Evolutionary conservation across 2,113 vertebrate species (phyloP).

Genomic region (Merops nubicus): DNA sequence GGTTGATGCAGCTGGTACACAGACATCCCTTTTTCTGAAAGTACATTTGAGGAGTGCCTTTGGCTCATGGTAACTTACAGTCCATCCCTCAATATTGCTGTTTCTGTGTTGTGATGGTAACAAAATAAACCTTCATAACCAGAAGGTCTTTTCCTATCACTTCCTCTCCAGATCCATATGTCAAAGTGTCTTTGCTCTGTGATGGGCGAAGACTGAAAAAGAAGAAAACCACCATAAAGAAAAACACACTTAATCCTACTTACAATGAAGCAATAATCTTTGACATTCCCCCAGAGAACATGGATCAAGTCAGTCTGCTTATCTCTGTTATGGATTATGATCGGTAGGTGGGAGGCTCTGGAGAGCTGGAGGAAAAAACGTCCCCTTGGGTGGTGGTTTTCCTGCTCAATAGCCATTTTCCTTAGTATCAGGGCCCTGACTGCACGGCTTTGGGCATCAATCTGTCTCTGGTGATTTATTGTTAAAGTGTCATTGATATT

Average conservation of each 20-base stretch:
- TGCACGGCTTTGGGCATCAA: not conserved
- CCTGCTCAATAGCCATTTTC: not conserved
- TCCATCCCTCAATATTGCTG: not conserved
- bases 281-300: constrained; percentile 97
- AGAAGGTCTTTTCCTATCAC: not conserved
- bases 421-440: not conserved
- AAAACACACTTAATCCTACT: constrained; percentile 95
- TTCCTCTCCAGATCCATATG: constrained; percentile 86
- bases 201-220: constrained; percentile 95
- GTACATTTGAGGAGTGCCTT: not conserved
- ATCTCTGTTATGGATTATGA: constrained; percentile 99
- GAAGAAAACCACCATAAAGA: constrained; percentile 99
- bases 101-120: not conserved
- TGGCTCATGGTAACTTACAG: not conserved
- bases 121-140: not conserved
- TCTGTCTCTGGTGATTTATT: not conserved
- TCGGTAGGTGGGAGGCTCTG: constrained; percentile 78
- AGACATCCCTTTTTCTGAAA: not conserved
- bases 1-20: not conserved
- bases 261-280: constrained; percentile 99
- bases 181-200: constrained; percentile 97
- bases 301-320: constrained; percentile 98
- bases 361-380: not conserved
- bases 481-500: not conserved
- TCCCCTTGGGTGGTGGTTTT: not conserved